Evolutionary conservation across 2,888 invertebrate species (phyloP).

Genomic region (Orgyia antiqua): DNA sequence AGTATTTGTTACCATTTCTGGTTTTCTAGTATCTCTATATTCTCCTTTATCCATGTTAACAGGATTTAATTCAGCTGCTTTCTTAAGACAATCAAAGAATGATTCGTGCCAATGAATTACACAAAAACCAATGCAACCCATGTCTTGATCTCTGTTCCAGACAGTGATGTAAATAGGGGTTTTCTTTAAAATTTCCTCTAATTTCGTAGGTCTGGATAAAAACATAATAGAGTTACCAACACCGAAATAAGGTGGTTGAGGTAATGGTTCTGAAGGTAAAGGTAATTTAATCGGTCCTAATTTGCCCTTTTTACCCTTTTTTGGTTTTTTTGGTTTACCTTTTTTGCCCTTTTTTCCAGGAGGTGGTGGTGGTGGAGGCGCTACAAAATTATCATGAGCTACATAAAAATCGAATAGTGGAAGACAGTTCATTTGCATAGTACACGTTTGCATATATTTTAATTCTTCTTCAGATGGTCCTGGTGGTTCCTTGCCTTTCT

Average conservation of each 20-base stretch:
- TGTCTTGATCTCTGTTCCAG: slow-evolving; percentile 65
- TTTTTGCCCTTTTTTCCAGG: slow-evolving; percentile 43
- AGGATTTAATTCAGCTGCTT: slow-evolving; percentile 52
- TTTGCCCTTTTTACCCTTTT: slow-evolving; percentile 42
- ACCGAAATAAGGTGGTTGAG: slow-evolving; percentile 67
- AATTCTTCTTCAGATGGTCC: slow-evolving; percentile 67
- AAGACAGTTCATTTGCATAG: slow-evolving; percentile 62
- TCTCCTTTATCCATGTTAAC: slow-evolving; percentile 60
- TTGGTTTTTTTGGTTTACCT: slow-evolving; percentile 35
- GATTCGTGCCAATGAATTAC: slow-evolving; percentile 60
- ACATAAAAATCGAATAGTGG: slow-evolving; percentile 66
- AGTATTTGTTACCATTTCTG: slow-evolving; percentile 62
- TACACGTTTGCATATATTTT: slow-evolving; percentile 67
- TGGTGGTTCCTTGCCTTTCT: slow-evolving; percentile 59
- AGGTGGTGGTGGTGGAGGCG: slow-evolving; percentile 62
- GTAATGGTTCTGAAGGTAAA: slow-evolving; percentile 64
- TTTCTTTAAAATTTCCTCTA: slow-evolving; percentile 53
- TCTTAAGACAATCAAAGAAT: slow-evolving; percentile 54
- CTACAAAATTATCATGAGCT: slow-evolving; percentile 68
- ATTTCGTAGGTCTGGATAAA: slow-evolving; percentile 57
- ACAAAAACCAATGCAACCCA: slow-evolving; percentile 61
- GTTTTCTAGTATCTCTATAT: slow-evolving; percentile 50
- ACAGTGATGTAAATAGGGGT: slow-evolving; percentile 65
- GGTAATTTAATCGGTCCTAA: slow-evolving; percentile 36
- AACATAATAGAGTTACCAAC: slow-evolving; percentile 68